Conservation (phyloP, 2,888 invertebrate species). For the Tipula helvola region DNA sequence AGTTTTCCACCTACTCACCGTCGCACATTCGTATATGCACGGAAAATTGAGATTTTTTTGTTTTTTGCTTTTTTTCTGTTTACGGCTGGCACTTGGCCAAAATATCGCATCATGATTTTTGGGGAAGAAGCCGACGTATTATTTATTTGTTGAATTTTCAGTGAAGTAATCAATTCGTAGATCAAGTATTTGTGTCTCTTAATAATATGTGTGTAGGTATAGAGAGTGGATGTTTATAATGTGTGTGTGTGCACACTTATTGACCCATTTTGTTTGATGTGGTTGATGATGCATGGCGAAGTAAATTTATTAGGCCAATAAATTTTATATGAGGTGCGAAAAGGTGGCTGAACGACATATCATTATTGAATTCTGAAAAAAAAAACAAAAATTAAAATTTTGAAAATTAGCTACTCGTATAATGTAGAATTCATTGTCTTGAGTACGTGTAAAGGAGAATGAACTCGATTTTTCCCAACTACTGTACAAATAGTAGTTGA, state of each 20-base stretch:
- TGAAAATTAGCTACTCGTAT: too few relatives aligned
- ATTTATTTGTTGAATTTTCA: neutral
- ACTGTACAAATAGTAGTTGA: neutral
- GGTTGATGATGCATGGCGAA: neutral
- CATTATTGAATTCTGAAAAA: neutral
- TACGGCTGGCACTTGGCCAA: neutral
- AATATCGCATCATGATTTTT: neutral
- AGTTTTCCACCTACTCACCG: neutral
- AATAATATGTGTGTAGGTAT: neutral
- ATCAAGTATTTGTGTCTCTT: neutral
- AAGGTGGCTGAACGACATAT: neutral
- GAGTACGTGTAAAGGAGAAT: neutral
- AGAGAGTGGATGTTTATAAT: neutral
- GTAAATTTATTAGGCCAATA: neutral
- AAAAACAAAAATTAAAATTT: neutral
- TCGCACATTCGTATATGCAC: neutral
- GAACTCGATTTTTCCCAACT: neutral
- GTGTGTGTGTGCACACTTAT: neutral
- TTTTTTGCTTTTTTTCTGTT: neutral
- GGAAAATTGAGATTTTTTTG: neutral
- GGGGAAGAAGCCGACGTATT: neutral
- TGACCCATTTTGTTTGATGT: neutral
- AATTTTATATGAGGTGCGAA: neutral
- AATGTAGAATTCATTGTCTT: neutral
- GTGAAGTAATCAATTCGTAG: constrained; percentile 4